phyloP scores from a whole-genome alignment of 2,797 vertebrate species.

The Gouania willdenowi region DNA sequence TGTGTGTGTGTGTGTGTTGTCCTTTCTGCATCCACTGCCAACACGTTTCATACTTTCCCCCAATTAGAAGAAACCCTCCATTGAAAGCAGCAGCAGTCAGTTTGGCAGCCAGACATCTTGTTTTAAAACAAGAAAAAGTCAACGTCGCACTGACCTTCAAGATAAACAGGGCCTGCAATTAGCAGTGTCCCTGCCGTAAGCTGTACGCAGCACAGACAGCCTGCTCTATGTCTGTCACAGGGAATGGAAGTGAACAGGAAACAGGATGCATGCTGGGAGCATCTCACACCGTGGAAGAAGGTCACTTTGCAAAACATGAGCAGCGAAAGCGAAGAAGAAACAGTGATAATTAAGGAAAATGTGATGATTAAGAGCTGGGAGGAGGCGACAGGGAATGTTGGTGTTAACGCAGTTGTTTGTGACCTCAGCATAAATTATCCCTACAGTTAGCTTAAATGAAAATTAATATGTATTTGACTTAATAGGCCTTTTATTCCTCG shows the following conservation, averaged over 20 bases:
- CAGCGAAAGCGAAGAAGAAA: slow-evolving; percentile 26
- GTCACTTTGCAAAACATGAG: slow-evolving; percentile 68
- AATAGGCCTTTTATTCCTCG: too few species aligned
- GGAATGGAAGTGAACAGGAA: slow-evolving; percentile 57
- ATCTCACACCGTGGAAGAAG: slow-evolving; percentile 68
- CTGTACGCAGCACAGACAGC: too few species aligned
- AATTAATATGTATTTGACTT: too few species aligned
- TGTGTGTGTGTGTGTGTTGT: slow-evolving; percentile 7
- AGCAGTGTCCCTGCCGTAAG: slow-evolving; percentile 60
- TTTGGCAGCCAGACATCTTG: slow-evolving; percentile 34
- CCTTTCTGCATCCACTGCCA: slow-evolving; percentile 30
- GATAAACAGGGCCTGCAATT: slow-evolving; percentile 66
- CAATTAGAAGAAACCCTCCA: slow-evolving; percentile 57
- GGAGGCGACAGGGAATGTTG: slow-evolving; percentile 53
- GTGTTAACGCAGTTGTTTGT: slow-evolving; percentile 46
- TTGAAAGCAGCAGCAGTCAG: slow-evolving; percentile 26
- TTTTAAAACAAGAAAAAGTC: slow-evolving; percentile 36
- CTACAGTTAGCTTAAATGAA: too few species aligned
- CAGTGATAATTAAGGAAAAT: slow-evolving; percentile 64
- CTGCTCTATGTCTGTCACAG: slow-evolving; percentile 56
- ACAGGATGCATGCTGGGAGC: slow-evolving; percentile 56
- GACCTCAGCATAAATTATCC: slow-evolving; percentile 49
- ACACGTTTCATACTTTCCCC: slow-evolving; percentile 40
- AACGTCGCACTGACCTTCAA: slow-evolving; percentile 67
- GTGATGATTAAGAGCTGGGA: slow-evolving; percentile 66